Percentiles rank a stretch among this genome's conserved stretches.
These are phyloP conservation scores for Todiramphus chloris DNA, from an alignment of 2,113 vertebrate genomes.

Conservation along the genomic window DNA sequence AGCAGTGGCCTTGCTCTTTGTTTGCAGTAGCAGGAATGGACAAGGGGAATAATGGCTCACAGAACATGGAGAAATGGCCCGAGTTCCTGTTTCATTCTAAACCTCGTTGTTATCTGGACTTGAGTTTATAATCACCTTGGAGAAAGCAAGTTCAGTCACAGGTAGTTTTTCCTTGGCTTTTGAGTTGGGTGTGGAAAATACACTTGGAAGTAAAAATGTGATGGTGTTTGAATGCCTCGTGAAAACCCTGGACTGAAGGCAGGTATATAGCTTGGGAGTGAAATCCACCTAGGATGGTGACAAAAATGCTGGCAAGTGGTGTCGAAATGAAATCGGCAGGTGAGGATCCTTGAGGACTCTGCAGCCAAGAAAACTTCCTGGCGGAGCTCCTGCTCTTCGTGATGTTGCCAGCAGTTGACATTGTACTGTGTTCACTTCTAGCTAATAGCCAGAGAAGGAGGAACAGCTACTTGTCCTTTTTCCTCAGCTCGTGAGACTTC, in stretches of 20 bases:
- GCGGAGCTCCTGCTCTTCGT: background rate
- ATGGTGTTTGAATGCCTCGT: background rate
- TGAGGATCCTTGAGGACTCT: background rate
- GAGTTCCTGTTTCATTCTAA: background rate
- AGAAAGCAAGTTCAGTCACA: background rate
- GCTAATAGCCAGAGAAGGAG: background rate
- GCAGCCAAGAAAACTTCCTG: background rate
- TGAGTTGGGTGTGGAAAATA: background rate
- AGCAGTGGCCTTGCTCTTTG: background rate
- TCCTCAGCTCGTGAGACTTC: background rate
- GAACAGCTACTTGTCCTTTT: background rate
- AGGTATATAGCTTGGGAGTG: background rate
- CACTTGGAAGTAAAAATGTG: rapidly evolving
- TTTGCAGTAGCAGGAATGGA: background rate
- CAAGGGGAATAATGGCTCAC: background rate
- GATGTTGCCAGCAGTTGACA: background rate
- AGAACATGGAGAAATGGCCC: background rate
- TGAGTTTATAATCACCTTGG: background rate
- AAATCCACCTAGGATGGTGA: background rate
- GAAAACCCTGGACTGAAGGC: background rate
- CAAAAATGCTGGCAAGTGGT: background rate
- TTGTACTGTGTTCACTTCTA: background rate
- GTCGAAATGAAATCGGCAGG: background rate
- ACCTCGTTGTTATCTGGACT: background rate
- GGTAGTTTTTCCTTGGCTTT: background rate